Base-by-base conservation (phyloP, 2,888 invertebrate genomes). In the Meganola albula region DNA sequence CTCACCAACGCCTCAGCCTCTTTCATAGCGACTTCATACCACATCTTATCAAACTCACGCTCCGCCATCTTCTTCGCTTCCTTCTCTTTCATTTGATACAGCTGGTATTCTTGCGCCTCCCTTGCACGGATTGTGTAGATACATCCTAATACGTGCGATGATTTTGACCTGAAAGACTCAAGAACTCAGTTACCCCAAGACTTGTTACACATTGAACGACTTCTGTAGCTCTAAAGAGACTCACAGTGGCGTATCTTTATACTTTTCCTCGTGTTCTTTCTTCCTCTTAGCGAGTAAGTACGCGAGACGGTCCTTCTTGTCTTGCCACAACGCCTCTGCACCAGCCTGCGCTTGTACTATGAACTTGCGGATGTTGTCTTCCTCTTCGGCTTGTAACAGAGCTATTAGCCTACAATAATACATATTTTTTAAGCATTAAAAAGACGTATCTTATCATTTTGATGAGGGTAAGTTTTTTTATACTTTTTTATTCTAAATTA, bases 71-170 rank as follows among this genome's bases (percentile, higher is more conserved):
- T 76, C 35, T 69, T 71, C 0, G 87, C 75, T 46, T 87, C 69
- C 35, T 90, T 90, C 62, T 91, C 90, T 28, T 71, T 73, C 21
- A 91, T 90, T 68, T 91, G 91, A 47, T 88, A 87, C 27, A 88
- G 64, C 43, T 90, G 90, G 2, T 83, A 71, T 24, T 84, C 67
- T 48, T 88, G 82, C 0, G 84, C 76, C 40, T 90, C 88, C 18
- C 79, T 74, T 0, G 87, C 74, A 7, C 87, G 77, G 21, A 85
- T 58, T 41, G 87, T 79, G 25, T 57, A 52, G 9, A 84, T 61
- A 37, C 75, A 74, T 0, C 52, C 77, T 4, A 51, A 76, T 1
- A 64, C 69, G 62, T 61, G 88, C 42, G 53, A 88, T 61, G 57
- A 88, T 65, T 66, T 89, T 34, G 63, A 78, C 49, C 74, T 88